These are phyloP conservation scores for Hydrotaea cyrtoneurina DNA, from an alignment of 2,888 invertebrate species.

Conservation along the genomic window DNA sequence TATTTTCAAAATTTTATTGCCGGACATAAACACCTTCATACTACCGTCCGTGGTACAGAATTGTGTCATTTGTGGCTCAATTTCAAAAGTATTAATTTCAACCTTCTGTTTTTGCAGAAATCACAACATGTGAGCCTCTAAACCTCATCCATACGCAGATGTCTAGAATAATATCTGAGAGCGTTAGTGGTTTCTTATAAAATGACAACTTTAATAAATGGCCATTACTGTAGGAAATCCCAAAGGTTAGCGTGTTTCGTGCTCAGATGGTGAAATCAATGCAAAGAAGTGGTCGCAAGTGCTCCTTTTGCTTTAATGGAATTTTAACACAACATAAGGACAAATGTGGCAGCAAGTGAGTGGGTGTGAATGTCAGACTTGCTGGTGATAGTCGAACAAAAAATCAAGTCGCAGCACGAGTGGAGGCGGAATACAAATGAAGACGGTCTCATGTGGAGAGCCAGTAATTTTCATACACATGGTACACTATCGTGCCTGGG, in stretches of 20 bases:
- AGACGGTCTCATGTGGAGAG: too few relatives aligned
- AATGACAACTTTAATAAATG: background rate
- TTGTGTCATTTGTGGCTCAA: too few relatives aligned
- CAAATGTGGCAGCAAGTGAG: background rate
- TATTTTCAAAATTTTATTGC: too few relatives aligned
- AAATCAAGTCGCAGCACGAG: background rate
- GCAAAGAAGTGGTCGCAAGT: constrained; percentile 7
- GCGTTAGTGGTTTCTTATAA: background rate
- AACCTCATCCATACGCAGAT: background rate
- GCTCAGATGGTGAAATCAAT: background rate
- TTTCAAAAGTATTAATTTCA: too few relatives aligned
- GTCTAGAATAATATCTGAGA: background rate
- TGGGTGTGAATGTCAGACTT: background rate
- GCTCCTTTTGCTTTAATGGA: constrained; percentile 33
- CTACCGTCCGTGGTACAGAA: too few relatives aligned
- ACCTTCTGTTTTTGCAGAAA: background rate
- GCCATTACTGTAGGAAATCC: background rate
- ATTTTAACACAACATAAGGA: constrained; percentile 25
- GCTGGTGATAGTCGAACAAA: background rate
- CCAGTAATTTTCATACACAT: too few relatives aligned
- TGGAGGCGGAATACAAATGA: background rate
- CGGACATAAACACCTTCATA: too few relatives aligned
- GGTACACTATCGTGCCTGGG: background rate
- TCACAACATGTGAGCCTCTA: background rate
- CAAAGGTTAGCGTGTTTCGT: background rate